A percentile compares a stretch with the other conserved stretches of the same genome.
These are phyloP conservation scores for Drosophila erecta DNA, from an alignment of 1,140 invertebrate species.

Conservation along the genomic window DNA sequence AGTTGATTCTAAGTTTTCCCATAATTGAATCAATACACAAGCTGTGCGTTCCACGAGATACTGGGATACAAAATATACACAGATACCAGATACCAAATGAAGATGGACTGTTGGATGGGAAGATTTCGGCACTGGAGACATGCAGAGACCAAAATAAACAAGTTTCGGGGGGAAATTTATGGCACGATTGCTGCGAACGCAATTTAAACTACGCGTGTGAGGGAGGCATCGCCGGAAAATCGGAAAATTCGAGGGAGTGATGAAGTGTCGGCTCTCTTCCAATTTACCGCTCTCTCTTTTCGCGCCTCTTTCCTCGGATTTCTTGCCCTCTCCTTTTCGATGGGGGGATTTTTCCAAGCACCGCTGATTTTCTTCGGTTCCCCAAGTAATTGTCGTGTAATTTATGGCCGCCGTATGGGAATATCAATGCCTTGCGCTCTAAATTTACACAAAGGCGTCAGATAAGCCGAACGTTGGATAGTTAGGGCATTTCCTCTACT, in stretches of 20 bases:
- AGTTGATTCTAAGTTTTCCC: slow-evolving; percentile 44
- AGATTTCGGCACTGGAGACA: slow-evolving; percentile 25
- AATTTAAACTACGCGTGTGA: slow-evolving; percentile 82
- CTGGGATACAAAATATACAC: neutral
- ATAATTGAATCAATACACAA: slow-evolving; percentile 74
- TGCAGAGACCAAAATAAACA: slow-evolving; percentile 57
- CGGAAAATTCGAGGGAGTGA: slow-evolving; percentile 38
- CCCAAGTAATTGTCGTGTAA: slow-evolving; percentile 72
- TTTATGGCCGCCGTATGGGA: slow-evolving; percentile 77
- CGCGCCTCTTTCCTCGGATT: slow-evolving; percentile 16
- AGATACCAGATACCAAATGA: neutral
- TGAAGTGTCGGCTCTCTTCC: slow-evolving; percentile 66
- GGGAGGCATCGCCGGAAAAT: slow-evolving; percentile 24
- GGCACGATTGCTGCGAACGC: slow-evolving; percentile 58
- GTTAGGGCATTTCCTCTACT: slow-evolving; percentile 19
- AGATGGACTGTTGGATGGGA: slow-evolving; percentile 15
- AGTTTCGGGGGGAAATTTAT: slow-evolving; percentile 63
- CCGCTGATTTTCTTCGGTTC: slow-evolving; percentile 36
- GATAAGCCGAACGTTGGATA: slow-evolving; percentile 2
- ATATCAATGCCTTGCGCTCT: slow-evolving; percentile 75
- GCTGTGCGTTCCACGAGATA: slow-evolving; percentile 8
- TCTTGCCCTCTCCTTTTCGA: slow-evolving; percentile 7
- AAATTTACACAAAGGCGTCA: slow-evolving; percentile 58
- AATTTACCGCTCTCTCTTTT: slow-evolving; percentile 54
- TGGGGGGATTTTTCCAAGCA: slow-evolving; percentile 17